Evolutionary conservation across 2,888 invertebrate species (phyloP), one percentile per base, ranked within the genome.

Genomic region (Heliothis peltigera): DNA sequence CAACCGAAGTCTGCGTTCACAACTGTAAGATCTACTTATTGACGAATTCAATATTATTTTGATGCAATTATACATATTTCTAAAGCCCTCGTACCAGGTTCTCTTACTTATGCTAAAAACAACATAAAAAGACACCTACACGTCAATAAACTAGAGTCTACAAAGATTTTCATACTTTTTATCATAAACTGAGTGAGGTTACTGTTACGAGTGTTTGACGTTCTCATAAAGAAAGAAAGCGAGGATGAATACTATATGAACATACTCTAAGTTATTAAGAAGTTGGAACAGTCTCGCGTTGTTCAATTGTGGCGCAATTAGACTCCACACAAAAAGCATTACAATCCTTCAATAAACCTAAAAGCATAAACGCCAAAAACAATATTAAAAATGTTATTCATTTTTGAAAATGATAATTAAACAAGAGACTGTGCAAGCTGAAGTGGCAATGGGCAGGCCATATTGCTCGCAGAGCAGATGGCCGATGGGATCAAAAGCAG

Each of bases 171-270:
- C 58, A 52, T 66, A 52, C 49, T 54, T 51, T 62, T 47, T 19
- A 21, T 47, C 52, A 54, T 73, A 79, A 70, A 63, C 42, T 57
- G 35, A 39, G 49, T 57, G 35, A 39, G 49, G 44, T 69, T 70
- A 56, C 51, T 54, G 56, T 57, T 65, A 66, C 32, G 52, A 57
- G 39, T 53, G n/a, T 53, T 51, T 48, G 43, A 22, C 21, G n/a
- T 46, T 70, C 57, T 44, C 47, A 60, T 55, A 63, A 59, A 56
- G 42, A 39, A 47, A 49, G 60, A 59, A 55, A 19, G n/a, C 44
- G n/a, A 43, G 49, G 12, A 70, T 77, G 74, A 74, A 80, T 79
- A 66, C 74, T 58, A 64, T 35, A 77, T 61, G 18, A 18, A 44
- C 19, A 8, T 28, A 28, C 59, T 56, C 48, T 32, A 48, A 44